Base-by-base conservation (phyloP, 2,888 invertebrate species). In the Papilio elwesi region DNA sequence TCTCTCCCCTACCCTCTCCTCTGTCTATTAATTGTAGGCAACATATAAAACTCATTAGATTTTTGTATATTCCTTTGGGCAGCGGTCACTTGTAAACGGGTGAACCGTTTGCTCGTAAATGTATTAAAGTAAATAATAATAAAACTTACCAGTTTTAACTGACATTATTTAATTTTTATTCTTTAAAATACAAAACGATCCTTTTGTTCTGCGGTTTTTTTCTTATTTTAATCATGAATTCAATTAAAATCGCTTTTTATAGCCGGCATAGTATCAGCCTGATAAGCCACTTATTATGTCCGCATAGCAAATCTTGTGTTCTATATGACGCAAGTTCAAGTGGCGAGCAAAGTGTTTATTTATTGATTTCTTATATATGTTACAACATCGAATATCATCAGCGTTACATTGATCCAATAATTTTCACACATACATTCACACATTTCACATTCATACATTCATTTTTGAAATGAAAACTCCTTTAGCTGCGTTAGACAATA, bases 121-220 rank as follows among this genome's bases (percentile, higher is more conserved):
- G n/a, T n/a, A 26, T 26, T 26, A 26, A 26, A 2, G 26, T 26
- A 26, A 26, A 26, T 26, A 26, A 26, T 4, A n/a, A 53, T 64
- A 53, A 38, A 57, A 66, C 64, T 70, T 70, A 70, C 70, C 70
- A 49, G 43, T n/a, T 71, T 71, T 71, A 8, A 67, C 7, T 0
- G 66, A 66, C 71, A 67, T 71, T 59, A 38, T n/a, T 36, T 38
- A 2, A 4, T 38, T 36, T 9, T 38, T 38, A 57, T 38, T 59
- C 36, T 1, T 38, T 59, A 13, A 59, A 38, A 51, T 26, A 51
- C 7, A 36, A 13, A 38, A 57, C 7, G n/a, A 8, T 59, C 16
- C 9, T 36, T n/a, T 13, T 36, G 9, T 13, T 48, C 8, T 15
- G 6, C 16, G 2, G 12, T 16, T 53, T 64, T 11, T 62, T 47